Evolutionary conservation across 1,140 invertebrate genomes (phyloP), one percentile per base, ranked within the genome.

Genomic region (Psilanteris sp.): DNA sequence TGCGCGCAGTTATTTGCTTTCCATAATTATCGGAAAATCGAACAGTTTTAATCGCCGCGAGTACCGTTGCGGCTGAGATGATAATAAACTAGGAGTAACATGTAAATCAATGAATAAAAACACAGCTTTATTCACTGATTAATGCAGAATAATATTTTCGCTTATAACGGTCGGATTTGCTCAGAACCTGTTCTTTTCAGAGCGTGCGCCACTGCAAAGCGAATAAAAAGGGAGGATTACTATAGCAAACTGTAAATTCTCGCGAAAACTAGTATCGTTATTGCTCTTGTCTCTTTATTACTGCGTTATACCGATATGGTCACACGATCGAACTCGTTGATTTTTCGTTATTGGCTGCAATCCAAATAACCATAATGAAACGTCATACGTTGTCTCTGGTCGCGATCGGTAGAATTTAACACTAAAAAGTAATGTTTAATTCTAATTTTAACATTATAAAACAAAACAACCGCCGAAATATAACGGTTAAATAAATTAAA

Each of bases 301-400:
- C 50, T 20, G 31, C 39, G 37, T 36, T 55, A 67, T 55, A 66
- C 22, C 50, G 27, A 48, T 55, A 57, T 34, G 41, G 37, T 39
- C 46, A 57, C 15, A 50, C 32, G 31, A 62, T 44, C 39, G 24
- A 34, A 52, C 54, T 61, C 54, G 54, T 61, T 55, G 50, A 39
- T 13, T 64, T 64, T 55, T 34, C 14, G 20, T 10, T 37, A 62
- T 79, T 83, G 81, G 80, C 80, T 37, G 22, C 43, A 29, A 20
- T 79, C 79, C 80, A 82, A 77, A 74, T 75, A 77, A 74, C 68
- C 68, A 72, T 79, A 77, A 79, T 81, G 71, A 77, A 82, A 73
- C 74, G 64, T n/a, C n/a, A 73, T 68, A 64, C 57, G 59, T n/a
- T n/a, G n/a, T n/a, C n/a, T n/a, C n/a, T n/a, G n/a, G n/a, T n/a